Evolutionary conservation across 2,113 vertebrate species (phyloP).

Genomic region (Ciconia maguari): DNA sequence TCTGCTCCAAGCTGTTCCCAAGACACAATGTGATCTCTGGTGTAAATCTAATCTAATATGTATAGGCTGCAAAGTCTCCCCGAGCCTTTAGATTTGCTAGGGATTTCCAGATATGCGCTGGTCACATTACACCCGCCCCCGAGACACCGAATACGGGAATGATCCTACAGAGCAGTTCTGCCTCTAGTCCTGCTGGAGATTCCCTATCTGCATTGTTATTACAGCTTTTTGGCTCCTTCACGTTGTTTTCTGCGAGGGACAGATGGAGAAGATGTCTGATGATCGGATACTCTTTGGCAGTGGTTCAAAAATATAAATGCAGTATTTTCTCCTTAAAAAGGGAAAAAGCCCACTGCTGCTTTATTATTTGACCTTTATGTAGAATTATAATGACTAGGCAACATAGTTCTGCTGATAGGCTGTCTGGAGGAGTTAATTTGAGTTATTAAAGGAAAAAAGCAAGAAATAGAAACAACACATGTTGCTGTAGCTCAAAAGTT

Average conservation of each 20-base stretch:
- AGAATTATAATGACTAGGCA: neutral
- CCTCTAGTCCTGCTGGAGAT: neutral
- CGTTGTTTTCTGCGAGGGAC: accelerated
- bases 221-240: neutral
- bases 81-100: neutral
- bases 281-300: neutral
- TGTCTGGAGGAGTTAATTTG: neutral
- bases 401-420: neutral
- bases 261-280: neutral
- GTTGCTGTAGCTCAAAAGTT: neutral
- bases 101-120: neutral
- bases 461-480: neutral
- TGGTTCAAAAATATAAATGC: neutral
- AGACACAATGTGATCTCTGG: neutral
- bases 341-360: neutral
- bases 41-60: neutral
- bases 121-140: neutral
- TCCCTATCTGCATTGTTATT: neutral
- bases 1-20: neutral
- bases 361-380: neutral
- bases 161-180: neutral
- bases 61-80: neutral
- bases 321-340: neutral
- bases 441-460: neutral
- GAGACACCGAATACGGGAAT: accelerated